phyloP scores from a whole-genome alignment of 2,113 vertebrate species.

The Gambusia affinis region DNA sequence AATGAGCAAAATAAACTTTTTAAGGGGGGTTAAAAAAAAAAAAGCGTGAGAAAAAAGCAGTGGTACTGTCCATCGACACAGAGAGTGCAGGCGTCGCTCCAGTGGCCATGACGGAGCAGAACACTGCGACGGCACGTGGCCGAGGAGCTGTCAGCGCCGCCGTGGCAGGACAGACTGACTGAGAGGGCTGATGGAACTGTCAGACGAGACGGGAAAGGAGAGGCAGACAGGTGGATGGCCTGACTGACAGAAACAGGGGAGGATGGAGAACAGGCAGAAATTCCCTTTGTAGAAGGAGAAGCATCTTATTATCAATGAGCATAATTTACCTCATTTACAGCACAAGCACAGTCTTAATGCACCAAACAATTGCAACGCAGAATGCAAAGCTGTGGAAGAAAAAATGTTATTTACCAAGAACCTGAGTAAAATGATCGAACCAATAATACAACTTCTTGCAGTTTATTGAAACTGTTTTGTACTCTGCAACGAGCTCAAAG shows the following conservation, averaged over 20 bases:
- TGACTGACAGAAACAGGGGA: conserved; percentile 49
- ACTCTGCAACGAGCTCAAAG: background rate
- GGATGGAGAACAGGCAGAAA: conserved; percentile 39
- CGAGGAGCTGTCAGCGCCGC: conserved; percentile 72
- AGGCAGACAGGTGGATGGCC: conserved; percentile 38
- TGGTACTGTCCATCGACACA: conserved; percentile 67
- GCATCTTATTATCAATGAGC: conserved; percentile 25
- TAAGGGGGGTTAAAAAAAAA: background rate
- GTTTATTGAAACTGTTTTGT: background rate
- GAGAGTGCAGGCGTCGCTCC: conserved; percentile 71
- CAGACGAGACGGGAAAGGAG: conserved; percentile 51
- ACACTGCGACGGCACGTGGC: conserved; percentile 64
- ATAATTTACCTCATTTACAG: conserved; percentile 31
- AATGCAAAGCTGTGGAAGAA: conserved; percentile 5
- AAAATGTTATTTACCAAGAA: background rate
- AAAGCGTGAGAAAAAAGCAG: conserved; percentile 25
- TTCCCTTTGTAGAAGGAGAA: conserved; percentile 21
- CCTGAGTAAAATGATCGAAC: background rate
- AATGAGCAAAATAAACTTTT: conserved; percentile 61
- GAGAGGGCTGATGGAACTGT: conserved; percentile 60
- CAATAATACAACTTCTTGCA: background rate
- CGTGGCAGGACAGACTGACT: conserved; percentile 49
- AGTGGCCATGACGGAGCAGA: conserved; percentile 76
- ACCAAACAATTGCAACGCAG: background rate
- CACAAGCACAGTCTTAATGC: background rate